Percentiles rank a stretch among this genome's conserved stretches.
Conservation (phyloP, 2,888 invertebrate species). For the Trachelus troglodyta region DNA sequence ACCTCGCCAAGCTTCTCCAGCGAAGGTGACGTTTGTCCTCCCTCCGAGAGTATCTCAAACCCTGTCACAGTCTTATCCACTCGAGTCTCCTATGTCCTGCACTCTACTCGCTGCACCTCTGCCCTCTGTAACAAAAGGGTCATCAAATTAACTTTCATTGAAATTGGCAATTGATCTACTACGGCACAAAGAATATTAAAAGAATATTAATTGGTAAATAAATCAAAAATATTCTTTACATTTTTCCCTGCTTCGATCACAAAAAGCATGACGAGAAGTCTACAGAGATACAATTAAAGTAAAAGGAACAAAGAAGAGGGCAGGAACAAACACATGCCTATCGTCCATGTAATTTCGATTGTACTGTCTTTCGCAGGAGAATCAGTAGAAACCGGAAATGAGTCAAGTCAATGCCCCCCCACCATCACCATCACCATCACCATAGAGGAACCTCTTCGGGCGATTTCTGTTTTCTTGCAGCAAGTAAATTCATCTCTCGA, state of each 20-base stretch:
- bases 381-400: background rate
- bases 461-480: background rate
- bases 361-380: background rate
- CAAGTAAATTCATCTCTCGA: background rate
- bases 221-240: background rate
- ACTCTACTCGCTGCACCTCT: constrained; percentile 26
- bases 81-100: constrained; percentile 11
- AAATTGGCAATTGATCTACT: background rate
- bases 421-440: too few species aligned
- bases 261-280: background rate
- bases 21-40: constrained; percentile 35
- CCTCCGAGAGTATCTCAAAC: constrained; percentile 31
- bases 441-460: background rate
- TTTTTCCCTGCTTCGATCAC: background rate
- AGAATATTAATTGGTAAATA: background rate
- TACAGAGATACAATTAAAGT: background rate
- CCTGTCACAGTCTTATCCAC: constrained; percentile 10
- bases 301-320: background rate
- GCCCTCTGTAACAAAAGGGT: constrained; percentile 36
- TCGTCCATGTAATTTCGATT: background rate
- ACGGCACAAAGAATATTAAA: background rate
- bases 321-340: background rate
- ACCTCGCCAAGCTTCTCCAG: constrained; percentile 40
- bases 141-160: background rate
- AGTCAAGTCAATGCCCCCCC: background rate